Evolutionary conservation across 2,797 vertebrate species (phyloP).

Genomic region (Eospalax fontanierii): DNA sequence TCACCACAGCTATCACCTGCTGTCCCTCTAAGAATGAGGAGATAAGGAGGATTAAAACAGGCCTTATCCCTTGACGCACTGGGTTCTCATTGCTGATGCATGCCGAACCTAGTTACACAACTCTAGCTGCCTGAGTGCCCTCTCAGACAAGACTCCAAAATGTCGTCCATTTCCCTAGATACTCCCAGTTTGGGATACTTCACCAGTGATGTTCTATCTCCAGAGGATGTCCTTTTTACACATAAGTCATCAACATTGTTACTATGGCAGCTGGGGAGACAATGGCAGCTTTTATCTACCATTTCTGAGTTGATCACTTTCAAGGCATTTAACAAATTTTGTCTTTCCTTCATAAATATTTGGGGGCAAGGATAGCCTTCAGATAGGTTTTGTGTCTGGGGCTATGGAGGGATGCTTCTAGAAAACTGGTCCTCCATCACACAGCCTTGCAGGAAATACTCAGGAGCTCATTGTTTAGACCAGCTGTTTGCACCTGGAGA

Average conservation of each 20-base stretch:
- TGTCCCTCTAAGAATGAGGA: neutral
- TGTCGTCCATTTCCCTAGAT: neutral
- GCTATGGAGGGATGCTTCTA: too few relatives aligned
- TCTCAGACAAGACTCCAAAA: neutral
- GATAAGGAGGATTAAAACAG: neutral
- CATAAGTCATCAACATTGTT: too few relatives aligned
- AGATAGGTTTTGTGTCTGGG: neutral
- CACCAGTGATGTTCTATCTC: neutral
- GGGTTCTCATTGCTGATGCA: neutral
- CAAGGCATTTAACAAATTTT: slow-evolving; percentile 26
- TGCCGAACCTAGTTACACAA: too few relatives aligned
- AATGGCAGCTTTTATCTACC: neutral
- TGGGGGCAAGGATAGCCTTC: neutral
- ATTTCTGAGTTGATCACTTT: neutral
- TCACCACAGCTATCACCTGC: neutral
- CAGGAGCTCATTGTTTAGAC: neutral
- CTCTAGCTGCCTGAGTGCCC: neutral
- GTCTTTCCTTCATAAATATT: slow-evolving; percentile 13
- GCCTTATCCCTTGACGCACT: neutral
- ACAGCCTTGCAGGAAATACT: slow-evolving; percentile 23
- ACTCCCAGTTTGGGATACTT: neutral
- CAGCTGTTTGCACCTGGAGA: slow-evolving; percentile 80
- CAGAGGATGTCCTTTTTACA: accelerated
- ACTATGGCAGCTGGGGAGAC: neutral
- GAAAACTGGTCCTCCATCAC: neutral